These are phyloP conservation scores for Sorex araneus DNA, from an alignment of 2,113 vertebrate genomes.

Conservation along the genomic window DNA sequence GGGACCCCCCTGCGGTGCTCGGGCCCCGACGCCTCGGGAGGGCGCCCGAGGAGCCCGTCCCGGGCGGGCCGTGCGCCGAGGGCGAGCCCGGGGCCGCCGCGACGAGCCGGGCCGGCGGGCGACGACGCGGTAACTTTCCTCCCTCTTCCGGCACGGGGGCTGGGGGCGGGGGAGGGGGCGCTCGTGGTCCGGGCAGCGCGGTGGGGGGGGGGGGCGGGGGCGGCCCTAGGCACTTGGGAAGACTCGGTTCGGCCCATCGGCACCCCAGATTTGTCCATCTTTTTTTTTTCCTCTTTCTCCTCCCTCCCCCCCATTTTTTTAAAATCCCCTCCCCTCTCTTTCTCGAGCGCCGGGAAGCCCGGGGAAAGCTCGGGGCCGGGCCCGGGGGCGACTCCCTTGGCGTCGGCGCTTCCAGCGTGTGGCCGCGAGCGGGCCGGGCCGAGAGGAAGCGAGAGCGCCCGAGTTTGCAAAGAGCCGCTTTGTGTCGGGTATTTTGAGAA, in stretches of 20 bases:
- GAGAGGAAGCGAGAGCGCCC: conserved; percentile 75
- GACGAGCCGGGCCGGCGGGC: background rate
- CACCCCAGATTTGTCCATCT: background rate
- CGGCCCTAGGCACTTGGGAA: background rate
- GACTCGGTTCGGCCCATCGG: background rate
- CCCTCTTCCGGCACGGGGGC: background rate
- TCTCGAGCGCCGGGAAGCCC: background rate
- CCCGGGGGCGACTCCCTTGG: background rate
- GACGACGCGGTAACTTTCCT: conserved; percentile 62
- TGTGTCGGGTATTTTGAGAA: conserved; percentile 86
- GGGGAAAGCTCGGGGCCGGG: background rate
- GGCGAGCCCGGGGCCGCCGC: background rate
- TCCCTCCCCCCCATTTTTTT: no score
- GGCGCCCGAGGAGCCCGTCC: conserved; percentile 66
- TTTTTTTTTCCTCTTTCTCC: background rate
- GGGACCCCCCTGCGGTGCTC: background rate
- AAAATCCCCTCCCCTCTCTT: no score
- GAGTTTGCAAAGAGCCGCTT: conserved; percentile 85
- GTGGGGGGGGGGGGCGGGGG: conserved; percentile 47
- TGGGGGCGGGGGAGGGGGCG: conserved; percentile 36
- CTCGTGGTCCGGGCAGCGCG: background rate
- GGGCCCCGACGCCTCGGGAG: conserved; percentile 61
- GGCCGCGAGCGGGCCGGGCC: conserved; percentile 31
- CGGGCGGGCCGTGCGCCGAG: background rate
- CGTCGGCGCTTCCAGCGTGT: background rate